phyloP scores from a whole-genome alignment of 2,888 invertebrate genomes.

The Stenchaetothrips biformis region DNA sequence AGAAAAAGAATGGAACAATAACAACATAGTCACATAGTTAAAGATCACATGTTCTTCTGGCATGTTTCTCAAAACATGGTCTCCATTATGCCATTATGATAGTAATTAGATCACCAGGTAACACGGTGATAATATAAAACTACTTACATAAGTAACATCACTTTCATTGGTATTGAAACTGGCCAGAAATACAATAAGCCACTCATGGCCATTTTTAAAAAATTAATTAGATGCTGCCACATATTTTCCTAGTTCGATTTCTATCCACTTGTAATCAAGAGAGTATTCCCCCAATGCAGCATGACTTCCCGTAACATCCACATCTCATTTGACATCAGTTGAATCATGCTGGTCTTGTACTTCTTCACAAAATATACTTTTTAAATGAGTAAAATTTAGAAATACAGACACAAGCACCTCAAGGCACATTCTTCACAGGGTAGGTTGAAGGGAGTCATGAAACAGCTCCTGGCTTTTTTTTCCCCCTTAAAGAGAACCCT shows the following conservation, averaged over 20 bases:
- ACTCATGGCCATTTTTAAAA: background rate
- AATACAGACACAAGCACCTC: slow-evolving; percentile 1
- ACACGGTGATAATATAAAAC: background rate
- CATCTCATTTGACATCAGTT: background rate
- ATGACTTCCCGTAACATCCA: background rate
- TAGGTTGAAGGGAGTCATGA: background rate
- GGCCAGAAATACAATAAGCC: background rate
- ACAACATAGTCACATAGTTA: background rate
- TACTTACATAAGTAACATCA: slow-evolving; percentile 11
- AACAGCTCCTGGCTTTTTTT: background rate
- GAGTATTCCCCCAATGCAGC: background rate
- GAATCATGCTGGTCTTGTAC: background rate
- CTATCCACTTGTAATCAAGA: background rate
- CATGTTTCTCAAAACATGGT: slow-evolving; percentile 1
- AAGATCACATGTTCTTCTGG: slow-evolving; percentile 12
- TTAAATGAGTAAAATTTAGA: background rate
- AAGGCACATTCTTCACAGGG: slow-evolving; percentile 24
- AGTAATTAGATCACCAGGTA: background rate
- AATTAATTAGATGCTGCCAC: background rate
- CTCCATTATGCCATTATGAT: background rate
- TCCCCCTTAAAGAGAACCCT: background rate
- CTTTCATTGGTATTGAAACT: slow-evolving; percentile 11
- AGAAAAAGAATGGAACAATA: slow-evolving; percentile 13
- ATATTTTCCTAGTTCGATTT: background rate
- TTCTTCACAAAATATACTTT: slow-evolving; percentile 2